A percentile compares a stretch with the other conserved stretches of the same genome.
phyloP scores from a whole-genome alignment of 1,140 invertebrate genomes.

The Conus ventricosus region DNA sequence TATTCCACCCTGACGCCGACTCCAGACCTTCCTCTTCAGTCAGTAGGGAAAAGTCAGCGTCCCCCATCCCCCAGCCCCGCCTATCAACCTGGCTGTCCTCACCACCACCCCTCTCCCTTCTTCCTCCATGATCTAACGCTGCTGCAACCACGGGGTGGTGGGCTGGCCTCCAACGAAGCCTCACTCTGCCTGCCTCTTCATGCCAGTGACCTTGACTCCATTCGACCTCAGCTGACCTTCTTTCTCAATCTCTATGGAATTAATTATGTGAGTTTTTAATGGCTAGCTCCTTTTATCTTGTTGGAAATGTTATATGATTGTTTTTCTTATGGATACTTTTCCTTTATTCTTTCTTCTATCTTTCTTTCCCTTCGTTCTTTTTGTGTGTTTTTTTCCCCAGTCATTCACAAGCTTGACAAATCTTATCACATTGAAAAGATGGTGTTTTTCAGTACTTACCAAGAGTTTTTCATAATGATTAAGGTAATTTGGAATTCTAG shows the following conservation, averaged over 20 bases:
- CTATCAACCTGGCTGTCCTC: slow-evolving; percentile 62
- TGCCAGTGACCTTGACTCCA: slow-evolving; percentile 60
- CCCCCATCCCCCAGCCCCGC: slow-evolving; percentile 59
- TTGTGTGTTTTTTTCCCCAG: too few species aligned
- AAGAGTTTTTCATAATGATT: too few species aligned
- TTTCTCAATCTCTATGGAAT: slow-evolving; percentile 71
- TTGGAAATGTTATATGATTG: too few species aligned
- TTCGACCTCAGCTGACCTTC: slow-evolving; percentile 66
- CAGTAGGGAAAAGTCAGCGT: slow-evolving; percentile 46
- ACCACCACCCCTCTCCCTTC: slow-evolving; percentile 62
- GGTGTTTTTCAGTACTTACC: too few species aligned
- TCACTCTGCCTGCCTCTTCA: slow-evolving; percentile 66
- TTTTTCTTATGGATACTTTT: too few species aligned
- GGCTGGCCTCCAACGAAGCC: slow-evolving; percentile 67
- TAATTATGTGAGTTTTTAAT: slow-evolving; percentile 64
- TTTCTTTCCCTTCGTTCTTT: too few species aligned
- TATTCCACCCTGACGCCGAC: slow-evolving; percentile 47
- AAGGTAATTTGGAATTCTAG: too few species aligned
- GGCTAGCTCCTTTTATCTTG: too few species aligned
- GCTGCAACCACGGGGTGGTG: slow-evolving; percentile 68
- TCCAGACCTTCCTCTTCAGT: slow-evolving; percentile 57
- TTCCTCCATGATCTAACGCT: slow-evolving; percentile 59
- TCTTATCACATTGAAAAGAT: too few species aligned
- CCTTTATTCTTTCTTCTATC: too few species aligned
- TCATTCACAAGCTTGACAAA: too few species aligned